A percentile compares a stretch with the other conserved stretches of the same genome.
These are phyloP conservation scores for Campylorhamphus procurvoides DNA, from an alignment of 2,113 vertebrate genomes.

Conservation along the genomic window DNA sequence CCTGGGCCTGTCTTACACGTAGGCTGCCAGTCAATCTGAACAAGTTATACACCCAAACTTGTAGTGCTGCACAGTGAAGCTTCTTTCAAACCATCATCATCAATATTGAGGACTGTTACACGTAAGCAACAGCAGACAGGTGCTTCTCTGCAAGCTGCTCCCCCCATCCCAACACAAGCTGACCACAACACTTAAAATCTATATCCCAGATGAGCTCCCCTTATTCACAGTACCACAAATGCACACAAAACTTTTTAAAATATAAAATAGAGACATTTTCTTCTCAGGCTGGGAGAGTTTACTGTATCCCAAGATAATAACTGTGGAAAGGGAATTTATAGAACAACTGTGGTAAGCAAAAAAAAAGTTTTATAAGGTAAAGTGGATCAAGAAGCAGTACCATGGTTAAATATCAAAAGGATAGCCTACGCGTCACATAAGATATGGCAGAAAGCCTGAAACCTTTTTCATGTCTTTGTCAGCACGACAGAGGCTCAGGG, in stretches of 20 bases:
- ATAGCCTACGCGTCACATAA: neutral
- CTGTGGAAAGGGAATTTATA: neutral
- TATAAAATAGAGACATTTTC: neutral
- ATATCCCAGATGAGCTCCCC: neutral
- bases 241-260: neutral
- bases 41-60: neutral
- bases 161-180: neutral
- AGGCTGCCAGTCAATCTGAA: neutral
- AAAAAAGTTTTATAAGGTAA: neutral
- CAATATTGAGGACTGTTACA: neutral
- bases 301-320: neutral
- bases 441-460: neutral
- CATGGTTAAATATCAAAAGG: neutral
- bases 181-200: neutral
- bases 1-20: neutral
- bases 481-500: neutral
- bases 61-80: neutral
- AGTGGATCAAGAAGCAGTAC: neutral
- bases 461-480: neutral
- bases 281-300: neutral
- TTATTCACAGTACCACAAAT: neutral
- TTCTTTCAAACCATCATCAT: neutral
- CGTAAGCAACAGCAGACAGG: neutral
- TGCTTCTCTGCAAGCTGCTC: neutral
- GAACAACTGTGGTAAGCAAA: neutral